A percentile compares a stretch with the other conserved stretches of the same genome.
Evolutionary conservation across 2,113 vertebrate species (phyloP).

Genomic region (Crypturellus undulatus): DNA sequence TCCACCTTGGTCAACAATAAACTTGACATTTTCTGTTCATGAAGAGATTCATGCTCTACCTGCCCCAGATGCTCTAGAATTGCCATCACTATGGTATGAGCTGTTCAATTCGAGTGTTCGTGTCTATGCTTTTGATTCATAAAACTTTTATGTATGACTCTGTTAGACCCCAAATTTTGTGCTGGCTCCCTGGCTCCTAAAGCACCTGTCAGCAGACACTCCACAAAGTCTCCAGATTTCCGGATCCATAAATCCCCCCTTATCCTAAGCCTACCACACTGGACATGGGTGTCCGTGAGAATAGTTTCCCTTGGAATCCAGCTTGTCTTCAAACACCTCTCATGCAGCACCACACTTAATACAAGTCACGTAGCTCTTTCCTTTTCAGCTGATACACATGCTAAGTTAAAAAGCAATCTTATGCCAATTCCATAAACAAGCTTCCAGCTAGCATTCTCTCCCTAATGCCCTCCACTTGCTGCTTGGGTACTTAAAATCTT

Average conservation of each 20-base stretch:
- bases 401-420: conserved; percentile 19
- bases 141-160: neutral
- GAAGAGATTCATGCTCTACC: neutral
- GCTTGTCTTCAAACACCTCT: neutral
- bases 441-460: conserved; percentile 29
- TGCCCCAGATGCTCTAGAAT: neutral
- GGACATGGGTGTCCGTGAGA: neutral
- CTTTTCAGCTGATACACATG: neutral
- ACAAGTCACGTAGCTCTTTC: neutral
- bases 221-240: neutral
- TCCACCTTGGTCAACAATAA: neutral
- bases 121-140: neutral
- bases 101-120: neutral
- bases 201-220: neutral
- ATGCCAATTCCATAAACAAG: conserved; percentile 40
- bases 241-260: neutral
- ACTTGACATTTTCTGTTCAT: neutral
- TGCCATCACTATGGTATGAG: neutral
- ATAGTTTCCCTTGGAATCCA: neutral
- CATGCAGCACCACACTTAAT: neutral
- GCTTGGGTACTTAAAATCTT: conserved; percentile 24
- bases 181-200: neutral
- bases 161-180: neutral
- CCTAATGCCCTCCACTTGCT: conserved; percentile 18
- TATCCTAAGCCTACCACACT: neutral